Evolutionary conservation across 1,140 invertebrate species (phyloP).

Genomic region (Latrodectus geometricus): DNA sequence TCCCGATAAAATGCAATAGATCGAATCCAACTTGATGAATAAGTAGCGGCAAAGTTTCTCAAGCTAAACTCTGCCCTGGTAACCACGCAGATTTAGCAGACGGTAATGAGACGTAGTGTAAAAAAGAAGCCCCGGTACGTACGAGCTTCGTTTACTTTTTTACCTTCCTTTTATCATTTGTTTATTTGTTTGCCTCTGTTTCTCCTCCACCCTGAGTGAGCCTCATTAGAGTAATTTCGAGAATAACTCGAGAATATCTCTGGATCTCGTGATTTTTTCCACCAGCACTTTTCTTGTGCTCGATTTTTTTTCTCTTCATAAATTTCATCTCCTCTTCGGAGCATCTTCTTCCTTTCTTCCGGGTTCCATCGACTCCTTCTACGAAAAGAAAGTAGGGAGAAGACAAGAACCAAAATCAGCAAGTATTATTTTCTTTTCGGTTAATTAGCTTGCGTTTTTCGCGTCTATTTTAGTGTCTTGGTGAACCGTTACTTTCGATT

Average conservation of each 20-base stretch:
- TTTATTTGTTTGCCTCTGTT: slow-evolving; percentile 6
- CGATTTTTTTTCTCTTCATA: not conserved
- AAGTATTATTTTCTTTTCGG: slow-evolving; percentile 35
- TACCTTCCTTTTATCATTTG: not conserved
- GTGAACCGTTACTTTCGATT: slow-evolving; percentile 27
- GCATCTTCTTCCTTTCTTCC: not conserved
- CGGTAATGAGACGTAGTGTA: slow-evolving; percentile 47
- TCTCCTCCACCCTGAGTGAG: not conserved
- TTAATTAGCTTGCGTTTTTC: slow-evolving; percentile 33
- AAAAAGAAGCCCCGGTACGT: not conserved
- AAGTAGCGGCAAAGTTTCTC: not conserved
- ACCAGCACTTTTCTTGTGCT: not conserved
- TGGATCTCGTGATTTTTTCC: not conserved
- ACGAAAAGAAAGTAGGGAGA: not conserved
- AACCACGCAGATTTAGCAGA: slow-evolving; percentile 22
- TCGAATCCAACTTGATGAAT: slow-evolving; percentile 12
- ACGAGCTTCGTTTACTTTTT: slow-evolving; percentile 19
- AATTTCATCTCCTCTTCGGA: not conserved
- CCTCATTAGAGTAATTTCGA: slow-evolving; percentile 55
- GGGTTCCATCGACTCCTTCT: slow-evolving; percentile 2
- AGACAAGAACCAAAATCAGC: not conserved
- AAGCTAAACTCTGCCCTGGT: not conserved
- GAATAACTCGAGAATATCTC: slow-evolving; percentile 31
- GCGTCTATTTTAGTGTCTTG: slow-evolving; percentile 28
- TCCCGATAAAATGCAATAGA: not conserved